These are phyloP conservation scores for Stenchaetothrips biformis DNA, from an alignment of 2,888 invertebrate species.

Conservation along the genomic window DNA sequence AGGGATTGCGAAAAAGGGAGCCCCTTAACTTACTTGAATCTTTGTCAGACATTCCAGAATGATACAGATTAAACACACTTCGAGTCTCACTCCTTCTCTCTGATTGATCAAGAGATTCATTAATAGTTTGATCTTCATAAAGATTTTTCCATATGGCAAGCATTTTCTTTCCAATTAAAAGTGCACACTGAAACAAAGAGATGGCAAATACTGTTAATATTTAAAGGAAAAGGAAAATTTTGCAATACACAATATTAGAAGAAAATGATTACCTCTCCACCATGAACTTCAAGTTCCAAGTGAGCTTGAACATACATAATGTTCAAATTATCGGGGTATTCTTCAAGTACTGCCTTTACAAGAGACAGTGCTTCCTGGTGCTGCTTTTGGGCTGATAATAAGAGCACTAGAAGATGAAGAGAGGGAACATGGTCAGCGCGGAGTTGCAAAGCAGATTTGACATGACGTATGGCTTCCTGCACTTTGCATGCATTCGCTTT, in stretches of 20 bases:
- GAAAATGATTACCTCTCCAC: constrained; percentile 57
- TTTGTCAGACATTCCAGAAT: constrained; percentile 72
- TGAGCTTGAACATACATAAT: constrained; percentile 75
- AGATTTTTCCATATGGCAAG: constrained; percentile 77
- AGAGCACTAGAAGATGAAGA: constrained; percentile 54
- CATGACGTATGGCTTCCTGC: constrained; percentile 56
- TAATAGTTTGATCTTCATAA: constrained; percentile 61
- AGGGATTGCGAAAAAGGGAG: background rate
- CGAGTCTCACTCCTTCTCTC: constrained; percentile 67
- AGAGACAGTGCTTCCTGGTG: constrained; percentile 71
- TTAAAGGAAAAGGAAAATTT: background rate
- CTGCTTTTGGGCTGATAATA: constrained; percentile 62
- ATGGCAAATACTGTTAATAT: constrained; percentile 24
- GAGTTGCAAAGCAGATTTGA: constrained; percentile 63
- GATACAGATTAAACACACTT: constrained; percentile 67
- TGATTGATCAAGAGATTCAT: constrained; percentile 55
- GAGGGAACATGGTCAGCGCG: constrained; percentile 56
- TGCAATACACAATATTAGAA: background rate
- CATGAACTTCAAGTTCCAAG: constrained; percentile 70
- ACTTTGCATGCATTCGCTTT: constrained; percentile 64
- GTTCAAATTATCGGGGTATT: constrained; percentile 87
- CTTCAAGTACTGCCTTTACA: constrained; percentile 76
- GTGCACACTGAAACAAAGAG: constrained; percentile 56
- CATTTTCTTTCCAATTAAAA: constrained; percentile 84
- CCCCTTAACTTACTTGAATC: constrained; percentile 65